phyloP scores from a whole-genome alignment of 2,797 vertebrate genomes.

The Rhinophrynus dorsalis region DNA sequence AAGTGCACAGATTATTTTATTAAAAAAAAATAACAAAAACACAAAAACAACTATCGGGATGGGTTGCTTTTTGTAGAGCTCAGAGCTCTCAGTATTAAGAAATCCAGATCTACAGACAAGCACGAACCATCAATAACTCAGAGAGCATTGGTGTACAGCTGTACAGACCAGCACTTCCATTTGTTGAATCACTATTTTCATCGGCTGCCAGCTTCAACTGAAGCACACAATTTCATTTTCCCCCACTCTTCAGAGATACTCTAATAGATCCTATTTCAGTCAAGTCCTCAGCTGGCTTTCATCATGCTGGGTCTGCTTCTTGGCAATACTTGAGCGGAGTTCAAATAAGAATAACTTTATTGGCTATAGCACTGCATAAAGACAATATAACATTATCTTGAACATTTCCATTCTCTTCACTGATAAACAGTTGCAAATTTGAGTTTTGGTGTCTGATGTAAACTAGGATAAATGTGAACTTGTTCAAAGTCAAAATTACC shows the following conservation, averaged over 20 bases:
- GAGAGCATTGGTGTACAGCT: not conserved
- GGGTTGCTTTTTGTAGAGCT: too few relatives aligned
- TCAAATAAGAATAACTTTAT: conserved; percentile 12
- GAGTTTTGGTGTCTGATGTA: not conserved
- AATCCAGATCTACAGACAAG: not conserved
- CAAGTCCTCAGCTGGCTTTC: conserved; percentile 47
- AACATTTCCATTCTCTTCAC: not conserved
- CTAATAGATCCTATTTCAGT: conserved; percentile 45
- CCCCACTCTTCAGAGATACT: conserved; percentile 45
- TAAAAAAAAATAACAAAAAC: too few relatives aligned
- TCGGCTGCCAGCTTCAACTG: conserved; percentile 39
- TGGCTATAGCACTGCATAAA: conserved; percentile 5
- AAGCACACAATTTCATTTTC: conserved; percentile 50
- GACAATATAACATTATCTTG: not conserved
- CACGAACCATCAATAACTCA: not conserved
- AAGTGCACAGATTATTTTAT: too few relatives aligned
- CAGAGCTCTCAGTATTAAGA: too few relatives aligned
- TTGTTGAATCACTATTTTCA: conserved; percentile 31
- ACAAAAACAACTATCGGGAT: too few relatives aligned
- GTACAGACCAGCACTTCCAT: conserved; percentile 15
- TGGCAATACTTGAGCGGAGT: not conserved
- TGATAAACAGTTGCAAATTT: not conserved
- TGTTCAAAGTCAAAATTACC: not conserved
- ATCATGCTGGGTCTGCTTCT: conserved; percentile 36
- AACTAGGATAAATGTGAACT: not conserved